Evolutionary conservation across 1,140 invertebrate genomes (phyloP).

Genomic region (Drosophila parvula): DNA sequence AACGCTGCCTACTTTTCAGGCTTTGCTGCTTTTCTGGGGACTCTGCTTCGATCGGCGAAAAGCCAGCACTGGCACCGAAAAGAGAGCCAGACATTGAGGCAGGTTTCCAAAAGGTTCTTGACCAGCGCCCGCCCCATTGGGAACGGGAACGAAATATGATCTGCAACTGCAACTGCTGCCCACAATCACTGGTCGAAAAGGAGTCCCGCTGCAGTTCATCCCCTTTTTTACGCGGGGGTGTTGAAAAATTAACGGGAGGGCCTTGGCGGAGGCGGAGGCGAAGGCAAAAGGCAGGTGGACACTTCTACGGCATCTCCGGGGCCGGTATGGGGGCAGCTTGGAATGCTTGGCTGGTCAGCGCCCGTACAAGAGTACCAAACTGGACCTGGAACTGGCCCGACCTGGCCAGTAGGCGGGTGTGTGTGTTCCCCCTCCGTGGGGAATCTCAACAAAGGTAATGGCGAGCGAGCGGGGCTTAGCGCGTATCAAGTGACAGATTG

Average conservation of each 20-base stretch:
- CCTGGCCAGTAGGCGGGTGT: slow-evolving; percentile 7
- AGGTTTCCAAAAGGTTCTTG: slow-evolving; percentile 53
- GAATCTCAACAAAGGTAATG: slow-evolving; percentile 74
- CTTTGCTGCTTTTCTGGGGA: background rate
- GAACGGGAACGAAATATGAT: slow-evolving; percentile 59
- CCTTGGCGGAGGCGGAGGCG: background rate
- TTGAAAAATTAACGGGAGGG: slow-evolving; percentile 64
- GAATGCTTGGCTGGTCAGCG: slow-evolving; percentile 79
- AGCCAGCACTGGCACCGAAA: slow-evolving; percentile 16
- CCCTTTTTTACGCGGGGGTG: slow-evolving; percentile 37
- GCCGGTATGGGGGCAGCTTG: slow-evolving; percentile 37
- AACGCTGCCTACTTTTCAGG: slow-evolving; percentile 68
- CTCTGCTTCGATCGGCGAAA: slow-evolving; percentile 12
- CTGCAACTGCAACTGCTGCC: slow-evolving; percentile 36
- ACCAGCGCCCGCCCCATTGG: slow-evolving; percentile 1
- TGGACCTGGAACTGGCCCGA: background rate
- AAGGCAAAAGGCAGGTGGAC: slow-evolving; percentile 38
- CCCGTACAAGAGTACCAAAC: slow-evolving; percentile 60
- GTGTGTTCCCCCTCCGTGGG: slow-evolving; percentile 28
- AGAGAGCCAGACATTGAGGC: slow-evolving; percentile 62
- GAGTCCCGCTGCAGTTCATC: slow-evolving; percentile 27
- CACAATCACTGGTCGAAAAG: slow-evolving; percentile 36
- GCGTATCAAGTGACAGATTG: slow-evolving; percentile 80
- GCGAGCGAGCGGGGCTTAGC: slow-evolving; percentile 52
- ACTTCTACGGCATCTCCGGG: slow-evolving; percentile 64